These are phyloP conservation scores for Nestor notabilis DNA, from an alignment of 2,113 vertebrate species.

Conservation along the genomic window DNA sequence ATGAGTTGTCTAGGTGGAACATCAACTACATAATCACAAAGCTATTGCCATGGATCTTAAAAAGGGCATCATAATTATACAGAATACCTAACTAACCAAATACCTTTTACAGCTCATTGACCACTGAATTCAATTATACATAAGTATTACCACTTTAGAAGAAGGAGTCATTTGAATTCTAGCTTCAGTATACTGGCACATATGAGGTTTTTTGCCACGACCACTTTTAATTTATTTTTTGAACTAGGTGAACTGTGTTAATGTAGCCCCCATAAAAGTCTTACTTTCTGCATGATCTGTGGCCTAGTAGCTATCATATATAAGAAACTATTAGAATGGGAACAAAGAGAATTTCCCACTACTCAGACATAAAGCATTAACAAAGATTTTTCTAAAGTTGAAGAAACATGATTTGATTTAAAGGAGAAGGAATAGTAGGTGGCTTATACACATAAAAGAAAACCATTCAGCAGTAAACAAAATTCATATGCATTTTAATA, in stretches of 20 bases:
- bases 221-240: background rate
- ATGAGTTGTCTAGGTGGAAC: background rate
- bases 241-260: background rate
- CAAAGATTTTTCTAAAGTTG: background rate
- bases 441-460: background rate
- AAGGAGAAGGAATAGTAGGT: background rate
- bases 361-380: background rate
- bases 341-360: background rate
- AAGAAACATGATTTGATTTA: background rate
- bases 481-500: background rate
- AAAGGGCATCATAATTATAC: background rate
- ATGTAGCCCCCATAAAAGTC: background rate
- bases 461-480: background rate
- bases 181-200: background rate
- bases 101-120: background rate
- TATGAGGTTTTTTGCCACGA: background rate
- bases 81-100: background rate
- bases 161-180: background rate
- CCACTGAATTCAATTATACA: background rate
- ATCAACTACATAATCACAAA: background rate
- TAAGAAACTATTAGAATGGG: background rate
- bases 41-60: background rate
- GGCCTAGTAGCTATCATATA: background rate
- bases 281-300: background rate
- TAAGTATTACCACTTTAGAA: background rate